Percentiles rank a stretch among this genome's conserved stretches.
These are phyloP conservation scores for Grantiella picta DNA, from an alignment of 2,113 vertebrate genomes.

Conservation along the genomic window DNA sequence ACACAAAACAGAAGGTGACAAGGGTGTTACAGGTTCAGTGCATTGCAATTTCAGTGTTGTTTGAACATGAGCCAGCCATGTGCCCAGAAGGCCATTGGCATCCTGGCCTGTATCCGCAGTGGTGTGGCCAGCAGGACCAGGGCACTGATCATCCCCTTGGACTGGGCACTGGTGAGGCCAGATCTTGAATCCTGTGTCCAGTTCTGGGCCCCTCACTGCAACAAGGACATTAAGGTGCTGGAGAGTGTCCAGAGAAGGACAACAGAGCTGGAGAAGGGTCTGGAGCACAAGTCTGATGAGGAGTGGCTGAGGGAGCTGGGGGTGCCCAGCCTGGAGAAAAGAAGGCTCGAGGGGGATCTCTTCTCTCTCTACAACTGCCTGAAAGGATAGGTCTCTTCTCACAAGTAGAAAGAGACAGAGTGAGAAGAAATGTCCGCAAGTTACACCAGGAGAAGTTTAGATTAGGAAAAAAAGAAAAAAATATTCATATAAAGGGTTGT, in stretches of 20 bases:
- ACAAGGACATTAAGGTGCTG: not conserved
- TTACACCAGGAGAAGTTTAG: not conserved
- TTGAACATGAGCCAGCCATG: fast-evolving
- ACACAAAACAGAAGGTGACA: not conserved
- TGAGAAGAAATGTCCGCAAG: not conserved
- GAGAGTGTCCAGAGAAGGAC: fast-evolving
- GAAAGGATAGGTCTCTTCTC: not conserved
- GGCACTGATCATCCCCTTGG: not conserved
- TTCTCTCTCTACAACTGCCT: no score
- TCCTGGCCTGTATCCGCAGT: no score
- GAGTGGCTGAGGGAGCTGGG: fast-evolving
- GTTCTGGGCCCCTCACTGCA: fast-evolving
- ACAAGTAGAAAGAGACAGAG: not conserved
- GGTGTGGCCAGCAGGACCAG: not conserved
- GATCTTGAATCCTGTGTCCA: fast-evolving
- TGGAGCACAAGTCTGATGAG: not conserved
- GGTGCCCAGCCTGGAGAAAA: not conserved
- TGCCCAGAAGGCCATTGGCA: not conserved
- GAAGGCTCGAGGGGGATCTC: fast-evolving
- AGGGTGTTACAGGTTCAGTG: not conserved
- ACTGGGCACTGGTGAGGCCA: fast-evolving
- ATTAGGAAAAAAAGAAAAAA: not conserved
- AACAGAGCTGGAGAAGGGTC: fast-evolving
- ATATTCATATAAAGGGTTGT: not conserved
- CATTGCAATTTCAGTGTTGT: not conserved